Evolutionary conservation across 2,888 invertebrate species (phyloP).

Genomic region (Machimus atricapillus): DNA sequence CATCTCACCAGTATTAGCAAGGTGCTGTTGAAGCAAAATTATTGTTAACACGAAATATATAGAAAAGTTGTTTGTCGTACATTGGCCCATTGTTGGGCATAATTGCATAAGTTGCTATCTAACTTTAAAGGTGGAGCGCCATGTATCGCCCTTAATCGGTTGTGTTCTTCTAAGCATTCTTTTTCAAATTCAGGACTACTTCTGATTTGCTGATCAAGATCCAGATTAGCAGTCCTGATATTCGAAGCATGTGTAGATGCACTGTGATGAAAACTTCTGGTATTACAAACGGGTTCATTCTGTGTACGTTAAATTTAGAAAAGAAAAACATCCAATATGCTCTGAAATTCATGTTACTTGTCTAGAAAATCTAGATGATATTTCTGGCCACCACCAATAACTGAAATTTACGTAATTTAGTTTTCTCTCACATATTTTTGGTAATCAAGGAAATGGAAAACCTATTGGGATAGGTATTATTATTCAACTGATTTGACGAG

Average conservation of each 20-base stretch:
- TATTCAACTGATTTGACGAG: no score
- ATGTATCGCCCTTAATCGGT: constrained; percentile 73
- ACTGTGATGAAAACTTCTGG: neutral
- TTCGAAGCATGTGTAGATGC: neutral
- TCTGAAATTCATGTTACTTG: neutral
- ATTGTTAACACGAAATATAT: constrained; percentile 45
- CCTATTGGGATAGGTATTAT: no score
- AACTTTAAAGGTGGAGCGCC: constrained; percentile 73
- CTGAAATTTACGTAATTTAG: neutral
- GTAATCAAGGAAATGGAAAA: no score
- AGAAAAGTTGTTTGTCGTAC: constrained; percentile 52
- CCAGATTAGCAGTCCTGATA: neutral
- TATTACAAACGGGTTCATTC: neutral
- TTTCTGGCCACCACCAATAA: neutral
- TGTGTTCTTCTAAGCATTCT: constrained; percentile 64
- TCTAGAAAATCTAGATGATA: neutral
- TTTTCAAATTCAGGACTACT: constrained; percentile 45
- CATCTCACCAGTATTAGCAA: constrained; percentile 71
- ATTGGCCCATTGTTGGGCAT: constrained; percentile 78
- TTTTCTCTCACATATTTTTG: neutral
- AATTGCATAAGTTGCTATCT: constrained; percentile 70
- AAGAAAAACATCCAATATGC: neutral
- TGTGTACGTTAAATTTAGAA: neutral
- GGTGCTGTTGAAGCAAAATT: constrained; percentile 24
- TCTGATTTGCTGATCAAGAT: neutral